A percentile compares a stretch with the other conserved stretches of the same genome.
These are phyloP conservation scores for Pelvicachromis taeniatus DNA, from an alignment of 2,113 vertebrate genomes.

Conservation along the genomic window DNA sequence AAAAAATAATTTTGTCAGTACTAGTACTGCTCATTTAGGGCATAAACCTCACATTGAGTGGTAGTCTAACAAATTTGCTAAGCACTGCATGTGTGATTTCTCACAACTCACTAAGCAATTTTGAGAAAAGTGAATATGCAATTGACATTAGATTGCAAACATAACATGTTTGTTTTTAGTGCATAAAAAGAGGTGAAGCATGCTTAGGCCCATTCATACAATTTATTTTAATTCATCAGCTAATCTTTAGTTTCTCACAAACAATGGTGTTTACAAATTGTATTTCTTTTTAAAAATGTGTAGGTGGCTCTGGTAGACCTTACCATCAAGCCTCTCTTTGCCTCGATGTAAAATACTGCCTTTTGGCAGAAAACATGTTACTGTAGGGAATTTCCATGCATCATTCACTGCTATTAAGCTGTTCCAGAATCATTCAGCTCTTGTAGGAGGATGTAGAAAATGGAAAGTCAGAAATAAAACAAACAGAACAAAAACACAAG, in stretches of 20 bases:
- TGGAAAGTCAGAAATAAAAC: conserved; percentile 15
- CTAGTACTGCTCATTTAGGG: too few relatives aligned
- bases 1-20: too few relatives aligned
- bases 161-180: background rate
- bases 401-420: background rate
- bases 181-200: background rate
- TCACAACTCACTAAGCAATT: too few relatives aligned
- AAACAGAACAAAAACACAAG: background rate
- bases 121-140: too few relatives aligned
- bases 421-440: conserved; percentile 3
- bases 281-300: background rate
- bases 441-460: conserved; percentile 32
- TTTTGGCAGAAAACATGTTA: conserved; percentile 9
- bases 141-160: background rate
- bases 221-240: background rate
- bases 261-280: background rate
- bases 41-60: too few relatives aligned
- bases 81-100: too few relatives aligned
- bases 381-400: background rate
- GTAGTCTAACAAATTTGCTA: too few relatives aligned
- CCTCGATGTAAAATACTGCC: conserved; percentile 1
- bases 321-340: background rate
- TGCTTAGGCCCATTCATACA: background rate
- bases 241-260: background rate
- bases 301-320: conserved; percentile 9